Conservation (phyloP, 2,797 vertebrate genomes). For the Echiichthys vipera region DNA sequence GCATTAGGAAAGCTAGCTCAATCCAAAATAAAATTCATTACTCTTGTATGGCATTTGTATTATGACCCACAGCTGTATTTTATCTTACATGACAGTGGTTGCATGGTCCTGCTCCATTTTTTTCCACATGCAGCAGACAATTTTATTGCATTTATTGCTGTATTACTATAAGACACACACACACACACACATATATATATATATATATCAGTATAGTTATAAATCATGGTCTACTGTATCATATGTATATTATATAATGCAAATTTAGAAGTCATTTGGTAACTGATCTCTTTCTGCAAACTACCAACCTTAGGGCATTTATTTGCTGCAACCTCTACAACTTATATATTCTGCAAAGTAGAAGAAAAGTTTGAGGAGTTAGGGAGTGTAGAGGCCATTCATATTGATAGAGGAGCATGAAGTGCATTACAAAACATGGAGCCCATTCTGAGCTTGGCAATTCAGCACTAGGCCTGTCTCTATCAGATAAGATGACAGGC, state of each 20-base stretch:
- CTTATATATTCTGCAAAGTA: slow-evolving; percentile 28
- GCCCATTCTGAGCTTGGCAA: slow-evolving; percentile 58
- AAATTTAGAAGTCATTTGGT: background rate
- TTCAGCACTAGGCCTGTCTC: slow-evolving; percentile 77
- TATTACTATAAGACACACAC: too few relatives aligned
- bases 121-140: background rate
- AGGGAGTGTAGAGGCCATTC: slow-evolving; percentile 35
- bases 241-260: background rate
- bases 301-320: background rate
- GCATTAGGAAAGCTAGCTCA: slow-evolving; percentile 14
- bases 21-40: slow-evolving; percentile 40
- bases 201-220: background rate
- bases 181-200: too few relatives aligned
- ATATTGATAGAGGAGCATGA: slow-evolving; percentile 61
- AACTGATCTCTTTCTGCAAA: background rate
- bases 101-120: background rate
- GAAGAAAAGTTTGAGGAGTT: slow-evolving; percentile 46
- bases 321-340: background rate
- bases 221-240: background rate
- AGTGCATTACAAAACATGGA: slow-evolving; percentile 57
- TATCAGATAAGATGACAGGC: slow-evolving; percentile 78
- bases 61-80: slow-evolving; percentile 20
- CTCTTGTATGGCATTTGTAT: slow-evolving; percentile 26
- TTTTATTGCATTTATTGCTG: too few relatives aligned
- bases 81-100: background rate